Percentiles rank a stretch among this genome's conserved stretches.
These are phyloP conservation scores for Acanthurus leucopareius DNA, from an alignment of 2,797 vertebrate genomes.

Conservation along the genomic window DNA sequence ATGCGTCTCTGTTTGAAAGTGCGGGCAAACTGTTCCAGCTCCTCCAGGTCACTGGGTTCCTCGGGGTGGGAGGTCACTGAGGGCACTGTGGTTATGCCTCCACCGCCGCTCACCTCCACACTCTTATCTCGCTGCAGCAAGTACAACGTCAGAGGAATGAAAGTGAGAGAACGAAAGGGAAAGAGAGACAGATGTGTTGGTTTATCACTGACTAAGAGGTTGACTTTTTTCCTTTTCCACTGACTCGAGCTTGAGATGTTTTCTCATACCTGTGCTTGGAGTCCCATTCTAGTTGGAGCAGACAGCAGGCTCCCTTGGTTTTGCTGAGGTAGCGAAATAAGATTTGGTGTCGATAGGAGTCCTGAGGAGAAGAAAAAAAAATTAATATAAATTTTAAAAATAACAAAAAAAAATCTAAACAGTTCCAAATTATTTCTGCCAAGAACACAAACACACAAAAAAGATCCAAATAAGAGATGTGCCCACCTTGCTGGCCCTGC, in stretches of 20 bases:
- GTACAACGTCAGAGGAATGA: slow-evolving; percentile 15
- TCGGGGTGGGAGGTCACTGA: slow-evolving; percentile 88
- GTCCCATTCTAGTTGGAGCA: slow-evolving; percentile 87
- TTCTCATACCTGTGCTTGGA: slow-evolving; percentile 90
- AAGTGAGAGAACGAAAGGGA: slow-evolving; percentile 36
- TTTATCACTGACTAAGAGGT: slow-evolving; percentile 1
- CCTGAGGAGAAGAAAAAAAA: slow-evolving; percentile 76
- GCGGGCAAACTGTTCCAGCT: slow-evolving; percentile 94
- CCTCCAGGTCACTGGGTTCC: slow-evolving; percentile 95
- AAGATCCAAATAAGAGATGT: neutral
- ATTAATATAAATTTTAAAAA: neutral
- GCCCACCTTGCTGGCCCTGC: slow-evolving; percentile 93
- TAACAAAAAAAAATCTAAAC: neutral
- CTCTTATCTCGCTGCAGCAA: slow-evolving; percentile 82
- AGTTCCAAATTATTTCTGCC: neutral
- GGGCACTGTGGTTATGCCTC: slow-evolving; percentile 74
- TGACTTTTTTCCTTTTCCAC: slow-evolving; percentile 33
- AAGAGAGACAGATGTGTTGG: slow-evolving; percentile 12
- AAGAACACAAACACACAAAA: neutral
- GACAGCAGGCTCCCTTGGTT: slow-evolving; percentile 93
- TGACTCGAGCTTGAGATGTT: slow-evolving; percentile 36
- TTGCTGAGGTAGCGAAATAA: slow-evolving; percentile 98
- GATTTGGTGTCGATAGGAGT: slow-evolving; percentile 93
- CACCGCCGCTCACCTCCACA: slow-evolving; percentile 74
- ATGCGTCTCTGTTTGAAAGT: slow-evolving; percentile 96